These are phyloP conservation scores for Danio kyathit DNA, from an alignment of 2,797 vertebrate genomes.

Conservation along the genomic window DNA sequence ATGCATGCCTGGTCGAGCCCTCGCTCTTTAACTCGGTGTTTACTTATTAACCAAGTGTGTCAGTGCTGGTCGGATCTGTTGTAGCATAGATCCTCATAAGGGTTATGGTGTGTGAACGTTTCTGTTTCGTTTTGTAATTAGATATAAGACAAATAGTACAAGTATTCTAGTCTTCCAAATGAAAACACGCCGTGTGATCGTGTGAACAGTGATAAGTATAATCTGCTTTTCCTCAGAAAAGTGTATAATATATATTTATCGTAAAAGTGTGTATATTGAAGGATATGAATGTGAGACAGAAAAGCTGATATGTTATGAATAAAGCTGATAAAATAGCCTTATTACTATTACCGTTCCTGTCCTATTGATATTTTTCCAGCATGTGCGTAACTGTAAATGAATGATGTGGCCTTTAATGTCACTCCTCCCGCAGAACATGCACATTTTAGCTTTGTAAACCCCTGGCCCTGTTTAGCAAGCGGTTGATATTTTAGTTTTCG, in stretches of 20 bases:
- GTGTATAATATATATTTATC: conserved; percentile 33
- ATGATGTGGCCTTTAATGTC: conserved; percentile 27
- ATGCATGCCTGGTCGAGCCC: conserved; percentile 58
- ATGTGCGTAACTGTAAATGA: conserved; percentile 29
- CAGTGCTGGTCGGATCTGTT: conserved; percentile 51
- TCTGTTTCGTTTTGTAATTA: conserved; percentile 48
- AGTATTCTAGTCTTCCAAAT: conserved; percentile 61
- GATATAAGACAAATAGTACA: conserved; percentile 38
- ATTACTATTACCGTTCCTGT: background rate
- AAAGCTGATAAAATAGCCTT: conserved; percentile 2
- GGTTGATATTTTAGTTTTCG: background rate
- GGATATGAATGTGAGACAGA: background rate
- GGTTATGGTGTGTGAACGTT: conserved; percentile 30
- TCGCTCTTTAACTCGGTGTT: conserved; percentile 53
- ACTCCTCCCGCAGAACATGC: background rate
- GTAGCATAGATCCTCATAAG: conserved; percentile 55
- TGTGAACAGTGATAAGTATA: conserved; percentile 48
- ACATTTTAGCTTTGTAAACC: conserved; percentile 20
- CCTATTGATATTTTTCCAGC: conserved; percentile 7
- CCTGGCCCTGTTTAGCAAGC: conserved; percentile 21
- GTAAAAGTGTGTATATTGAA: conserved; percentile 22
- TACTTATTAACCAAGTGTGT: conserved; percentile 51
- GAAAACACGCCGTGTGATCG: conserved; percentile 40
- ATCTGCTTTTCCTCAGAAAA: conserved; percentile 30
- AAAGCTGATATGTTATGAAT: background rate